Percentiles rank a stretch among this genome's conserved stretches.
Conservation (phyloP, 2,888 invertebrate genomes). For the Stramonita haemastoma region DNA sequence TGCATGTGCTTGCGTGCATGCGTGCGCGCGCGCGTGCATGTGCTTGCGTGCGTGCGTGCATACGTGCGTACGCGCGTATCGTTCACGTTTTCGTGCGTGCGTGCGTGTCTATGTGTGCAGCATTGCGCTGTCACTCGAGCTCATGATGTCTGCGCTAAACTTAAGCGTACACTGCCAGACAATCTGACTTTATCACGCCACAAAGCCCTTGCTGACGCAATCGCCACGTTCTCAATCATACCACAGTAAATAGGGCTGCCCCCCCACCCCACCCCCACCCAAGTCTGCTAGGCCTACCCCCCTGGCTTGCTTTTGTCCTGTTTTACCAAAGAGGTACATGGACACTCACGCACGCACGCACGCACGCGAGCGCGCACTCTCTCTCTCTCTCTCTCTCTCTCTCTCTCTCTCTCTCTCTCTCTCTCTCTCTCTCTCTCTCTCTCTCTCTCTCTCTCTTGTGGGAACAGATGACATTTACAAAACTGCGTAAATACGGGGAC, state of each 20-base stretch:
- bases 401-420: constrained; percentile 17
- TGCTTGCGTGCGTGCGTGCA: background rate
- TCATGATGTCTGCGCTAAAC: background rate
- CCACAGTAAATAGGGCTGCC: no score
- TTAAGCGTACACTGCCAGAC: background rate
- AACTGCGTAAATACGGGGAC: no score
- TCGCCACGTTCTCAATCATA: background rate
- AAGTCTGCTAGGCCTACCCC: no score
- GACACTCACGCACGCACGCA: no score
- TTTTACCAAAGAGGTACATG: background rate
- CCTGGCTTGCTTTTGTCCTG: background rate
- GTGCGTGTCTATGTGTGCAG: background rate
- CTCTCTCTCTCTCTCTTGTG: constrained; percentile 17
- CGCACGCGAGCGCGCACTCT: background rate
- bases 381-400: constrained; percentile 17
- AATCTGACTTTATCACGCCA: background rate
- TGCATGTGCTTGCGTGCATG: constrained; percentile 11
- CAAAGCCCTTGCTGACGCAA: background rate
- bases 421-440: constrained; percentile 17
- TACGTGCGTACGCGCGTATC: no score
- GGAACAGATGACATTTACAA: no score
- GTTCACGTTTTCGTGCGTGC: no score
- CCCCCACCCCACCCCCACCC: no score
- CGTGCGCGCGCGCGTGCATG: constrained; percentile 6
- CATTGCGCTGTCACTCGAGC: no score